phyloP scores from a whole-genome alignment of 2,888 invertebrate species.

The Agrenia bidenticulata region DNA sequence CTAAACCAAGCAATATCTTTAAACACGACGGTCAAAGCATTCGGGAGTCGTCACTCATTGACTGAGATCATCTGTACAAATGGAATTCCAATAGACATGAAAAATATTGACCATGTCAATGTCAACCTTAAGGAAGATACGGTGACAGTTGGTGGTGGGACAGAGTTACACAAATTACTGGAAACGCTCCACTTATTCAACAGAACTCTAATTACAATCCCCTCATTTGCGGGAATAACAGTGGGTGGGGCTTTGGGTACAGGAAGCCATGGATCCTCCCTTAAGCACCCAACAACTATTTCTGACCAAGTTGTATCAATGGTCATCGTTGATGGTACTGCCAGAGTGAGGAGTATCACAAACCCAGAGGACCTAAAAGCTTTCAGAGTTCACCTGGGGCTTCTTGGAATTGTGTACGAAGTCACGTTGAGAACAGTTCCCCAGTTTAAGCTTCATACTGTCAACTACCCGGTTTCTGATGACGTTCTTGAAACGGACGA shows the following conservation, averaged over 20 bases:
- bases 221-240: slow-evolving; percentile 22
- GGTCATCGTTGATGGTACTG: slow-evolving; percentile 24
- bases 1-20: not conserved
- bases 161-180: not conserved
- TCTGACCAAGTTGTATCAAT: slow-evolving; percentile 22
- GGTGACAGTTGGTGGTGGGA: slow-evolving; percentile 14
- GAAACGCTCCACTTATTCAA: slow-evolving; percentile 1
- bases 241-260: slow-evolving; percentile 30
- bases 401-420: slow-evolving; percentile 30
- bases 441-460: slow-evolving; percentile 24
- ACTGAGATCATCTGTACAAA: slow-evolving; percentile 23
- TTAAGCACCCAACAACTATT: slow-evolving; percentile 8
- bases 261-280: slow-evolving; percentile 20
- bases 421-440: slow-evolving; percentile 20
- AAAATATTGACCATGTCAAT: not conserved
- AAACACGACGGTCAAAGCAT: slow-evolving; percentile 6
- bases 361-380: slow-evolving; percentile 18
- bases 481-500: slow-evolving; percentile 11
- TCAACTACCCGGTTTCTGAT: slow-evolving; percentile 18
- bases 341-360: slow-evolving; percentile 15
- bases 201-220: slow-evolving; percentile 11
- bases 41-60: slow-evolving; percentile 8
- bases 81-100: slow-evolving; percentile 11
- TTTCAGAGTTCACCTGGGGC: slow-evolving; percentile 25
- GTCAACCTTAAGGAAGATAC: not conserved